Conservation (phyloP, 2,888 invertebrate species). For the Dryobotodes eremita region DNA sequence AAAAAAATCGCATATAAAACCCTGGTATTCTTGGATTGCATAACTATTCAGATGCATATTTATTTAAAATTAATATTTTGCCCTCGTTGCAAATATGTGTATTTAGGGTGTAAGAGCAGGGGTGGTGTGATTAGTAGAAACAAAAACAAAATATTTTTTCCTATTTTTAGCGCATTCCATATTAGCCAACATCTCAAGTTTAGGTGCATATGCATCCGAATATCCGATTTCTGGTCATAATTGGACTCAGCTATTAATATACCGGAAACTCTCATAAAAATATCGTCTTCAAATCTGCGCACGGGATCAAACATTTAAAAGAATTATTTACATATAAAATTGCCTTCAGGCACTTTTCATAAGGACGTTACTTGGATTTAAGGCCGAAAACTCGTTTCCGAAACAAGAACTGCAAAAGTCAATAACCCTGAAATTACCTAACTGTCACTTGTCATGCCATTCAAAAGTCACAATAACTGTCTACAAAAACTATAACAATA, state of each 20-base stretch:
- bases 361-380: not conserved
- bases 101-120: no score
- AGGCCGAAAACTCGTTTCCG: not conserved
- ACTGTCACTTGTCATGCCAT: not conserved
- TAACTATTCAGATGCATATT: no score
- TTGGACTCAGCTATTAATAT: not conserved
- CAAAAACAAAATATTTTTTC: no score
- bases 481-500: conserved; percentile 11
- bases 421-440: conserved; percentile 2
- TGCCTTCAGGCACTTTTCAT: not conserved
- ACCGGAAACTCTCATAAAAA: not conserved
- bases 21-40: no score
- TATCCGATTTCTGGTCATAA: not conserved
- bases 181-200: no score
- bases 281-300: not conserved
- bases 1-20: no score
- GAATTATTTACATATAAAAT: not conserved
- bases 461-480: conserved; percentile 1
- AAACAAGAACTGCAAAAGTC: not conserved
- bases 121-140: no score
- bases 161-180: no score
- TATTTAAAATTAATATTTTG: no score
- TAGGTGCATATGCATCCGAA: no score
- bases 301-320: not conserved
- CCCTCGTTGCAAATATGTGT: no score